These are phyloP conservation scores for Drosophila elegans DNA, from an alignment of 1,140 invertebrate genomes.

Conservation along the genomic window DNA sequence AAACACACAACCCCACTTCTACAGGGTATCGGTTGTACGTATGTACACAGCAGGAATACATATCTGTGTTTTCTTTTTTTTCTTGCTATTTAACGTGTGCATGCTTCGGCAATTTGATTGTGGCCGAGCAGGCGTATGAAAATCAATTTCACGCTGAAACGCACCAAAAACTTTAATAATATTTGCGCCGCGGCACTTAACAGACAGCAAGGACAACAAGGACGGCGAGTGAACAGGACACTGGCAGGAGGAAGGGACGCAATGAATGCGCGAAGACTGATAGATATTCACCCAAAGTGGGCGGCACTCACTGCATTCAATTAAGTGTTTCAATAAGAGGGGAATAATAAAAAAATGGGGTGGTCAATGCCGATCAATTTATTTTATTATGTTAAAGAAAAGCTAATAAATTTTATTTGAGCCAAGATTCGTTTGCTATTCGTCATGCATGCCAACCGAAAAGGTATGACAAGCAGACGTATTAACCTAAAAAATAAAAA, in stretches of 20 bases:
- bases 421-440: background rate
- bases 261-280: conserved; percentile 21
- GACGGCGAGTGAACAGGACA: conserved; percentile 11
- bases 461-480: too few species aligned
- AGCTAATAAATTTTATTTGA: background rate
- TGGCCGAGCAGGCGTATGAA: conserved; percentile 81
- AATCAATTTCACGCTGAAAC: conserved; percentile 83
- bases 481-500: too few species aligned
- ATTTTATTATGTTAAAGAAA: conserved; percentile 12
- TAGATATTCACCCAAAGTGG: conserved; percentile 6
- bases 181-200: conserved; percentile 80
- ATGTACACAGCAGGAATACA: conserved; percentile 21
- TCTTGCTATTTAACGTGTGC: conserved; percentile 78
- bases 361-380: conserved; percentile 18
- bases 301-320: conserved; percentile 23
- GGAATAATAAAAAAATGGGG: background rate
- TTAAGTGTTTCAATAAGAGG: conserved; percentile 11
- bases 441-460: too few species aligned
- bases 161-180: conserved; percentile 83
- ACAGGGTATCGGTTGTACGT: conserved; percentile 25
- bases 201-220: conserved; percentile 45
- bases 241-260: conserved; percentile 1
- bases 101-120: conserved; percentile 82
- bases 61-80: conserved; percentile 39
- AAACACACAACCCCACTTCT: conserved; percentile 50